Evolutionary conservation across 23 tunicate species (phyloP), one percentile per base, ranked within the genome.

Genomic region (Styela plicata): DNA sequence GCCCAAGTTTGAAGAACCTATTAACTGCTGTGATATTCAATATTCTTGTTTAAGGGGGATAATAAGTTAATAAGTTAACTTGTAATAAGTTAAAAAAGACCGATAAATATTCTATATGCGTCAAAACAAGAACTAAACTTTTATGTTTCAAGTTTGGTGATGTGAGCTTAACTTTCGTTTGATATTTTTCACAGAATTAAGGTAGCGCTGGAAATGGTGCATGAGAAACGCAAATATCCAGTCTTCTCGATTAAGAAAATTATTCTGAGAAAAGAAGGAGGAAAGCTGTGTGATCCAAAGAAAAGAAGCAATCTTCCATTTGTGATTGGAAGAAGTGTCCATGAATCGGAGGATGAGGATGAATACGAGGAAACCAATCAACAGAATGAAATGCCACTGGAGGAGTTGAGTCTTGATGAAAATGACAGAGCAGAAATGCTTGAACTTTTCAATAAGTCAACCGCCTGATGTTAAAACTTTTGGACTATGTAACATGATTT

Each of bases 181-280:
- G n/a, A n/a, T n/a, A n/a, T n/a, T n/a, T 5, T 25, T 66, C 16
- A 28, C 71, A 66, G 71, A 17, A 66, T 28, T 3, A 66, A 66
- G 16, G 71, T 66, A 5, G 71, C 71, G 10, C 71, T 66, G 71
- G 71, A 66, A 17, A 66, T 66, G 71, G 71, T 66, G 10, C 31
- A 66, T 66, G 31, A 66, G 31, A 26, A 66, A 66, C 5, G 31
- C 16, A 5, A 28, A 3, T 66, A 66, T 28, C 30, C 31, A 7
- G 31, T 66, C 7, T 28, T 66, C 10, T 66, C 71, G 16, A 25
- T 66, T 28, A 66, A 17, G 16, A 26, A 28, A 17, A 66, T 66
- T 7, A 66, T 66, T 66, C 17, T 7, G 7, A 26, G 71, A 28
- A 66, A 17, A 26, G 31, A 66, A 17, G 71, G 31, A 26, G 71